These are phyloP conservation scores for Danio albolineatus DNA, from an alignment of 2,797 vertebrate genomes.

Conservation along the genomic window DNA sequence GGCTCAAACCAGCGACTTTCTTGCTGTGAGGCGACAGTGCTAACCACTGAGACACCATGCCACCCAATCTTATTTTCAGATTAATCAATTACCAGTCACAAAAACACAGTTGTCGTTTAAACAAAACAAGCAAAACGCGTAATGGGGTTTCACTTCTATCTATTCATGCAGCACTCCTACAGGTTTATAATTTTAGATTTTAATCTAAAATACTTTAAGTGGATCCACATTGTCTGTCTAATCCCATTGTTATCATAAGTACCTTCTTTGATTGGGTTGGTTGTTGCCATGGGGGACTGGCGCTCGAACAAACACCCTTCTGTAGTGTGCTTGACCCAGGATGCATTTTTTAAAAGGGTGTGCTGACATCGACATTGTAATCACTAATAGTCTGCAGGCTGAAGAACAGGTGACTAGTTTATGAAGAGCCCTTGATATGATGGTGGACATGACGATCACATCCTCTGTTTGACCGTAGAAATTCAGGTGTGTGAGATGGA, in stretches of 20 bases:
- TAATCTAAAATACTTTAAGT: slow-evolving; percentile 24
- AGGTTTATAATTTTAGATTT: background rate
- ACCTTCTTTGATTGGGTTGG: slow-evolving; percentile 4
- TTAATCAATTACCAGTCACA: too few relatives aligned
- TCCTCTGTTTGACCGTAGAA: background rate
- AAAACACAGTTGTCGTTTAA: too few relatives aligned
- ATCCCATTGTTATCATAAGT: slow-evolving; percentile 12
- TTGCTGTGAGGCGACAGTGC: too few relatives aligned
- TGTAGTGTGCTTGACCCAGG: background rate
- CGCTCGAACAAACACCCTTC: background rate
- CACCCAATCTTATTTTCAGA: too few relatives aligned
- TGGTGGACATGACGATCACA: background rate
- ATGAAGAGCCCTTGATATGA: slow-evolving; percentile 2
- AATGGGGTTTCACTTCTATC: background rate
- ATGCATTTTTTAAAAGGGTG: background rate
- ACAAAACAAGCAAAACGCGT: too few relatives aligned
- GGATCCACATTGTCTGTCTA: background rate
- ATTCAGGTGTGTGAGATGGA: background rate
- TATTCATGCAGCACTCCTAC: background rate
- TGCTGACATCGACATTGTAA: slow-evolving; percentile 2
- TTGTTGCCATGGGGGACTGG: slow-evolving; percentile 18
- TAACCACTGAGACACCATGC: too few relatives aligned
- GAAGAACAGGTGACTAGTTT: slow-evolving; percentile 24
- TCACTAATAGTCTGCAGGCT: background rate
- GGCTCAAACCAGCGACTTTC: too few relatives aligned